A percentile compares a stretch with the other conserved stretches of the same genome.
Evolutionary conservation across 1,140 invertebrate genomes (phyloP).

Genomic region (Oreohelix idahoensis): DNA sequence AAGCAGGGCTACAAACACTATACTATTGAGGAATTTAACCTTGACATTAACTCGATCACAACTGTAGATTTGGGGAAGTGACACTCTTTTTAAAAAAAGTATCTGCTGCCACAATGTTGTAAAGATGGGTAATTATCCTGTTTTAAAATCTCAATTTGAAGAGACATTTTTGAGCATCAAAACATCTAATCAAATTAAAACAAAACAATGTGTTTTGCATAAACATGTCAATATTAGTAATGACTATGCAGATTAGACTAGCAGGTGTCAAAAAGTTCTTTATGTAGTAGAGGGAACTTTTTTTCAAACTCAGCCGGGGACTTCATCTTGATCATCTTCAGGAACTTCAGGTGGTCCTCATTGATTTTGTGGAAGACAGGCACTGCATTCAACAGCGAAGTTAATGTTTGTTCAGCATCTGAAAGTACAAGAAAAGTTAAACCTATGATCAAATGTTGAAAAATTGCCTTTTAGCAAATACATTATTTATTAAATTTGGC

Average conservation of each 20-base stretch:
- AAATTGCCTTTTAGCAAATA: not conserved
- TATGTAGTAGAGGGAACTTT: slow-evolving; percentile 62
- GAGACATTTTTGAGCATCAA: too few relatives aligned
- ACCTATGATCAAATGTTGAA: too few relatives aligned
- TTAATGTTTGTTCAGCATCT: slow-evolving; percentile 60
- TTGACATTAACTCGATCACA: too few relatives aligned
- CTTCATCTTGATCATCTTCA: slow-evolving; percentile 66
- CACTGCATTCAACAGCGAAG: slow-evolving; percentile 50
- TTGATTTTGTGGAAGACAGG: slow-evolving; percentile 61
- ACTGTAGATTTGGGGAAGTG: too few relatives aligned
- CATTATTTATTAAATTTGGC: not conserved
- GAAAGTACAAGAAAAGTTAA: slow-evolving; percentile 29
- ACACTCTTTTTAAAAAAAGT: too few relatives aligned
- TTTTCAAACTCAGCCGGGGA: slow-evolving; percentile 47
- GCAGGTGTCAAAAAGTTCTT: slow-evolving; percentile 58
- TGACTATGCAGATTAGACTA: not conserved
- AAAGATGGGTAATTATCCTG: too few relatives aligned
- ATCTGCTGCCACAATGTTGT: too few relatives aligned
- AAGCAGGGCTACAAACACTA: too few relatives aligned
- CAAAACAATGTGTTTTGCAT: too few relatives aligned
- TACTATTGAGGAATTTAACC: too few relatives aligned
- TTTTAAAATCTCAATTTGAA: too few relatives aligned
- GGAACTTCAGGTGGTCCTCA: slow-evolving; percentile 56
- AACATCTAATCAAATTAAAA: too few relatives aligned
- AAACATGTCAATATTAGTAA: not conserved